A percentile compares a stretch with the other conserved stretches of the same genome.
Evolutionary conservation across 2,113 vertebrate genomes (phyloP).

Genomic region (Bubalus kerabau): DNA sequence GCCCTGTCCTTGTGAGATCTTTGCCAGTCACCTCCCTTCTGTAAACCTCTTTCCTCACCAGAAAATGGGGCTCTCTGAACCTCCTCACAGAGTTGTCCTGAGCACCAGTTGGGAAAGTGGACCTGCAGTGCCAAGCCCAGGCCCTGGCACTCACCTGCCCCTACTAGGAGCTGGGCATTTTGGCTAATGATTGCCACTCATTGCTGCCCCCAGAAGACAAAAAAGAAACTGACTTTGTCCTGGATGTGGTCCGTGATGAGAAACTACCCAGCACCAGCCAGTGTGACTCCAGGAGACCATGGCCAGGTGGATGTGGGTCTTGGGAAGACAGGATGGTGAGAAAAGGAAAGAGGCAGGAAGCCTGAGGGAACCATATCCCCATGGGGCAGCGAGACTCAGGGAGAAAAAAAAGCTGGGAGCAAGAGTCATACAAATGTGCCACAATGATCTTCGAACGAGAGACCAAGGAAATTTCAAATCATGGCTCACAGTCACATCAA

Average conservation of each 20-base stretch:
- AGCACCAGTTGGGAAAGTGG: rapidly evolving
- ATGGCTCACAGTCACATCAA: rapidly evolving
- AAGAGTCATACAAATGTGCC: neutral
- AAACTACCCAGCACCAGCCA: too few species aligned
- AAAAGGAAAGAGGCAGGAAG: neutral
- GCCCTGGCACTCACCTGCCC: neutral
- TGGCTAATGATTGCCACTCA: rapidly evolving
- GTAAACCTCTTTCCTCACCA: neutral
- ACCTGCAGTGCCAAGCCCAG: neutral
- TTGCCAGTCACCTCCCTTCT: too few species aligned
- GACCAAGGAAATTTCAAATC: neutral
- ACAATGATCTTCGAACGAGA: neutral
- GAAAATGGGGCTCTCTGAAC: neutral
- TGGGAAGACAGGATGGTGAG: neutral
- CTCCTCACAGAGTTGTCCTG: neutral
- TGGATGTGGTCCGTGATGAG: neutral
- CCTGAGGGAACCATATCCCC: neutral
- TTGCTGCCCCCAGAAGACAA: neutral
- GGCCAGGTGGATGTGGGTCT: rapidly evolving
- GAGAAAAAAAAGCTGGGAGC: neutral
- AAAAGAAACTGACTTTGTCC: neutral
- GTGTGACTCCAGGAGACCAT: too few species aligned
- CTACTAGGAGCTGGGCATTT: too few species aligned
- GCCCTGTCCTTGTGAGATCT: neutral
- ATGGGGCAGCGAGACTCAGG: neutral